Base-by-base conservation (phyloP, 1,140 invertebrate genomes). In the Lysiphlebus fabarum region DNA sequence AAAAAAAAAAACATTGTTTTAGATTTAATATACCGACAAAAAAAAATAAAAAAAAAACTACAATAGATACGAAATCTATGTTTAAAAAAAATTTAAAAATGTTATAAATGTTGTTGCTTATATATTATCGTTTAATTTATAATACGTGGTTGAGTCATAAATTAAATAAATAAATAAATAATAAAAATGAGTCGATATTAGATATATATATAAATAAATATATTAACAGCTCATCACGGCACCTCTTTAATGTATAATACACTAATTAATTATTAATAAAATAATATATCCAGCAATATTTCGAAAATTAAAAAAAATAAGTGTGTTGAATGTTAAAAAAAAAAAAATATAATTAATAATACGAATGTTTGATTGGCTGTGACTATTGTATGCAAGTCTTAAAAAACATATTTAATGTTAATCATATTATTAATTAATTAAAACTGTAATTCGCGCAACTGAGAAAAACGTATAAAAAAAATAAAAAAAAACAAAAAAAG, bases 11-110 rank as follows among this genome's bases (percentile, higher is more conserved):
- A 76, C 75, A 73, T 75, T 71, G 75, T 77, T 69, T 61, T 70
- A 76, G 76, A 72, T 78, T 72, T 77, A 77, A 74, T 73, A 67
- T 78, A 76, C 74, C 71, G 67, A 72, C 70, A 65, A 64, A 40
- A 56, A 65, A 40, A 66, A 63, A 67, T 41, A 17, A 17, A 17
- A 3, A 17, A 17, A 17, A 17, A 17, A 17, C 3, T 17, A 17
- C 17, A 17, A 17, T 17, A 3, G 17, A 17, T 17, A 1, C 17
- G 17, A 17, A 17, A 17, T 42, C 9, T 17, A n/a, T 40, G 6
- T 51, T 51, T 38, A n/a, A 7, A 12, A 10, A 2, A 4, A 40
- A 40, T 7, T 12, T 65, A 64, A 69, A 67, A 65, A 67, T 67
- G 56, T 74, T 75, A 67, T 68, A 64, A 73, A 70, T 77, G 68